These are phyloP conservation scores for Hippocampus kuda DNA, from an alignment of 2,797 vertebrate species.

Conservation along the genomic window DNA sequence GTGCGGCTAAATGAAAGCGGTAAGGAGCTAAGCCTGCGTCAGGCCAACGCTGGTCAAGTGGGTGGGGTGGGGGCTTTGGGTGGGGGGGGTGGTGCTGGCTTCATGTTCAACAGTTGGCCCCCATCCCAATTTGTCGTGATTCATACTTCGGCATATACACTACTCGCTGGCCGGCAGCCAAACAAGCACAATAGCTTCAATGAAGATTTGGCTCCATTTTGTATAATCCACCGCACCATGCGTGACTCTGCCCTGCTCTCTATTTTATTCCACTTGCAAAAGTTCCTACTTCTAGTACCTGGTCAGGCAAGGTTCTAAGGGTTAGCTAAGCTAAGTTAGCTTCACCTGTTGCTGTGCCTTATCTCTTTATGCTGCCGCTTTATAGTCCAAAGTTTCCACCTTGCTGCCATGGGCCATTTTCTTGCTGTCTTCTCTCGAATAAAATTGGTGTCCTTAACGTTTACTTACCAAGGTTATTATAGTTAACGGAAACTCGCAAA, in stretches of 20 bases:
- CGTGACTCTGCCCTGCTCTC: background rate
- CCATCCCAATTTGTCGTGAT: constrained; percentile 3
- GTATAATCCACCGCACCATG: background rate
- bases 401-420: no score
- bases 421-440: no score
- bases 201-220: background rate
- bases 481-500: no score
- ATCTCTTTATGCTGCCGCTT: background rate
- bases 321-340: background rate
- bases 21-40: constrained; percentile 25
- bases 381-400: no score
- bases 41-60: constrained; percentile 27
- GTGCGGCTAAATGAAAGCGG: constrained; percentile 24
- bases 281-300: background rate
- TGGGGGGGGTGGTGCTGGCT: constrained; percentile 7
- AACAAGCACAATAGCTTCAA: background rate
- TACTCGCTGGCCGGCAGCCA: background rate
- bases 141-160: constrained; percentile 1
- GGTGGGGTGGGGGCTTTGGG: constrained; percentile 3
- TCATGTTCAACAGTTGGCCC: constrained; percentile 33
- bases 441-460: no score
- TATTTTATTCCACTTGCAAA: background rate
- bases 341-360: background rate
- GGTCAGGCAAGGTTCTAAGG: background rate
- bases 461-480: no score